Evolutionary conservation across 1,140 invertebrate species (phyloP).

Genomic region (Neodiprion virginianus): DNA sequence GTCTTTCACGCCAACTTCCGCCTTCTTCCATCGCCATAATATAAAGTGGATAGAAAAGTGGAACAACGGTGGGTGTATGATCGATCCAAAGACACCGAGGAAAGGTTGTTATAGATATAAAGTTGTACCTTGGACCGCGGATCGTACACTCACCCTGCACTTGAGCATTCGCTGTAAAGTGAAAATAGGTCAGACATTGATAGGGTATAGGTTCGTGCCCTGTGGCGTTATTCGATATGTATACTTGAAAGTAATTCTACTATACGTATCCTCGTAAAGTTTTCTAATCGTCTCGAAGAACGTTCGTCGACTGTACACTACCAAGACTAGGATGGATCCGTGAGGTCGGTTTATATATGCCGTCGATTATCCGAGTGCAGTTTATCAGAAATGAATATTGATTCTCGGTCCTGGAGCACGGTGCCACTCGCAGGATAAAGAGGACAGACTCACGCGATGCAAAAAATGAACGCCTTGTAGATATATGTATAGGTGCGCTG

Average conservation of each 20-base stretch:
- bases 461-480: not conserved
- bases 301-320: too few relatives aligned
- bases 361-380: not conserved
- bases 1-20: too few relatives aligned
- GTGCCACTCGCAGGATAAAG: not conserved
- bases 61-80: too few relatives aligned
- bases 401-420: not conserved
- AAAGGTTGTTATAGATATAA: too few relatives aligned
- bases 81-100: too few relatives aligned
- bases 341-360: not conserved
- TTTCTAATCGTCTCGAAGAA: not conserved
- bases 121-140: too few relatives aligned
- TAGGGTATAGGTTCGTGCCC: too few relatives aligned
- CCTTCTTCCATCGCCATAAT: too few relatives aligned
- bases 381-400: not conserved
- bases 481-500: not conserved
- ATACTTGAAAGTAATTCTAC: not conserved
- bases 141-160: too few relatives aligned
- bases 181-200: slow-evolving; percentile 1
- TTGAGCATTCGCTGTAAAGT: not conserved
- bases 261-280: not conserved
- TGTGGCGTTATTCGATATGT: not conserved
- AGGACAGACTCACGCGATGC: not conserved
- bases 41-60: too few relatives aligned
- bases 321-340: not conserved